phyloP scores from a whole-genome alignment of 2,797 vertebrate species.

The Halcyon badia region DNA sequence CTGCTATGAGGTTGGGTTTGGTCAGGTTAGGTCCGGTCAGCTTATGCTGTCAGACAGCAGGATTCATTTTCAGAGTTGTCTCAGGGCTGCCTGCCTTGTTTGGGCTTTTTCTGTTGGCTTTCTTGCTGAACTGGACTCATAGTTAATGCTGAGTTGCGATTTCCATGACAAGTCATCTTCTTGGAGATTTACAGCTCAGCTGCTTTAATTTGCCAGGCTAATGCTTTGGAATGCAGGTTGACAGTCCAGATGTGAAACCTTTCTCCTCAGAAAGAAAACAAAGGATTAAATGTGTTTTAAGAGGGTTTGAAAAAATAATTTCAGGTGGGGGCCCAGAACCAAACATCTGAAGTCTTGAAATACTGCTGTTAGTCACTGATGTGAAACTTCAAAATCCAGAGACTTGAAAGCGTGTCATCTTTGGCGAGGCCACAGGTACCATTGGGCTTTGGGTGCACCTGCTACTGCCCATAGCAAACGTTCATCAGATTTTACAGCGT shows the following conservation, averaged over 20 bases:
- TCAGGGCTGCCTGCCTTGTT: background rate
- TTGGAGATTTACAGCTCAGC: constrained; percentile 73
- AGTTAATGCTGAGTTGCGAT: constrained; percentile 37
- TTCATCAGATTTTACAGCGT: background rate
- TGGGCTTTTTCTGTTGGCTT: background rate
- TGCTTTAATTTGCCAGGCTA: constrained; percentile 70
- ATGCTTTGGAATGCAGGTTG: constrained; percentile 76
- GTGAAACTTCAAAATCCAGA: background rate
- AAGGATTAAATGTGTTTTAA: constrained; percentile 69
- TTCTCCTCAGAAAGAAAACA: constrained; percentile 63
- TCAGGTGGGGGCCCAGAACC: constrained; percentile 29
- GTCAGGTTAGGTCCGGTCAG: background rate
- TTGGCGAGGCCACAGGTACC: background rate
- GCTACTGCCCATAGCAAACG: background rate
- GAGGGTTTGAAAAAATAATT: constrained; percentile 53
- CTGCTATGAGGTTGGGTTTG: background rate
- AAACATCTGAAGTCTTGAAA: constrained; percentile 26
- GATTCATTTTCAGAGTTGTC: background rate
- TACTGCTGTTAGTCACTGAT: background rate
- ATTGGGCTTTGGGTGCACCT: background rate
- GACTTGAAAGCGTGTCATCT: background rate
- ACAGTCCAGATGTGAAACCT: constrained; percentile 76
- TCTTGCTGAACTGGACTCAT: background rate
- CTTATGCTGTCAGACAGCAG: background rate
- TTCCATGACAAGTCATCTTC: constrained; percentile 56